Evolutionary conservation across 2,888 invertebrate genomes (phyloP), one percentile per base, ranked within the genome.

Genomic region (Diaprepes abbreviatus): DNA sequence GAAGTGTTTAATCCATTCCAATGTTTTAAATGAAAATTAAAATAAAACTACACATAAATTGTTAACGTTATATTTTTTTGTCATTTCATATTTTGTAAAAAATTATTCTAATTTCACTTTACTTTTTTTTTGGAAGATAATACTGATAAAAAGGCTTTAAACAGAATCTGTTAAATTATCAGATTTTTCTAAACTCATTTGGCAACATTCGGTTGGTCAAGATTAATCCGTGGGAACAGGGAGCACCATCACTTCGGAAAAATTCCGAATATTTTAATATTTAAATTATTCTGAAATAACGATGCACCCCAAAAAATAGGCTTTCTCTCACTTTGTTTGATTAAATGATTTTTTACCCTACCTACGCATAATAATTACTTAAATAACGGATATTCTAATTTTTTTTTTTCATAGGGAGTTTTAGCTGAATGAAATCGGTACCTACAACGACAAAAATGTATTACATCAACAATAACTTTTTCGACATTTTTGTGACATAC

Each of bases 251-350:
- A n/a, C n/a, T n/a, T n/a, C 24, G 35, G 54, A 70, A 60, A 62
- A 59, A 67, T 67, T 67, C 43, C 40, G 71, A 63, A 71, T 71
- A 71, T 66, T 71, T 71, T 66, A 71, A 66, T 63, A 71, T 71
- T 66, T 50, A 66, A 70, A 67, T 67, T 59, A 48, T 54, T 43
- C 24, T 21, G 50, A 50, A 65, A 48, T 45, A 48, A 7, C 17
- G 65, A 65, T 57, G 65, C 58, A 66, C 66, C 66, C 66, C 21
- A 40, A 40, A 63, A 31, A 45, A 33, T 28, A 5, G 54, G 35
- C 31, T 57, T 45, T 57, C 33, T 57, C 28, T 14, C n/a, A 35
- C 59, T 60, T 60, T 60, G 45, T 60, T 48, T 60, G 59, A 60
- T 60, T 60, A 60, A 60, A 60, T 60, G 45, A 60, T 60, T 60